Base-by-base conservation (phyloP, 2,113 vertebrate genomes). In the Chaenogobius annularis region DNA sequence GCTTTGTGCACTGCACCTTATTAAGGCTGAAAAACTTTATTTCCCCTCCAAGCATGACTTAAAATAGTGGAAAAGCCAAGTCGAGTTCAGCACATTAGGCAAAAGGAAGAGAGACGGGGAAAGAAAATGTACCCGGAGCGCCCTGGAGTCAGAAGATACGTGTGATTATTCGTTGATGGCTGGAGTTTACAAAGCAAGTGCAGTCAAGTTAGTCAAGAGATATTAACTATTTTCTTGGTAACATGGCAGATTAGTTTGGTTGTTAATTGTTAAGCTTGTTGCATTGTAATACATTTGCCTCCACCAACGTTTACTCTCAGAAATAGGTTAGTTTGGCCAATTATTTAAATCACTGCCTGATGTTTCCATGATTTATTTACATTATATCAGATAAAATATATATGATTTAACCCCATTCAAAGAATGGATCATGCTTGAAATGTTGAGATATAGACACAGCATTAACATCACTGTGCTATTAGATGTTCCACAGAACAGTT, bases 1-100 rank as follows among this genome's bases (percentile, higher is more conserved):
- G 81, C 75, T 76, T 66, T 67, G 23, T 35, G 66, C 75, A 64
- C 58, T 72, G 73, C 61, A 77, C 81, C 15, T 20, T 23, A 70
- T 20, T 44, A 44, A 56, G 46, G 71, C 58, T 75, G 40, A 52
- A 77, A 75, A 73, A 70, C 14, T 58, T 68, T 56, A 19, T 19
- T 15, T 1, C 15, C 31, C 23, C 40, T 61, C 31, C 19, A 19
- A 70, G 6, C 40, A 35, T 54, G 63, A 63, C 23, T 72, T 66
- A 68, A 77, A 79, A 77, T 55, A 58, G 23, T 46, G 55, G 11
- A 68, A 64, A 70, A 52, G 19, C 37, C n/a, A 40, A n/a, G 46
- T 58, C 71, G 20, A 69, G 55, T 52, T 65, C 20, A 22, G 69
- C 26, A 7, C 26, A 52, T 61, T 31, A 63, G 17, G 50, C 48